Evolutionary conservation across 1,140 invertebrate genomes (phyloP).

Genomic region (Leptonema lineaticorne): DNA sequence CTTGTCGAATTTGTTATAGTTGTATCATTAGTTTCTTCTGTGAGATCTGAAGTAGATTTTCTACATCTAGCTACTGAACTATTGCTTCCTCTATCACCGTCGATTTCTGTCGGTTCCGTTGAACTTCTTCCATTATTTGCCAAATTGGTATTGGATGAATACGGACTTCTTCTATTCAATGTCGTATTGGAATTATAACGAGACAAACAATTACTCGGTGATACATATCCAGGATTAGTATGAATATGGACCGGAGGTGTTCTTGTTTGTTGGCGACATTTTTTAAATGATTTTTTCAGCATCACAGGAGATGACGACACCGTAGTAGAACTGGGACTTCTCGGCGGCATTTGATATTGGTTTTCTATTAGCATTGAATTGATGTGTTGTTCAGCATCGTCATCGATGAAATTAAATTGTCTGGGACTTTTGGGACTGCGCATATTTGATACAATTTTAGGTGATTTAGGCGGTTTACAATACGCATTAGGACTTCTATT

Average conservation of each 20-base stretch:
- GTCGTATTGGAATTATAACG: constrained; percentile 52
- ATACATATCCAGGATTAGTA: constrained; percentile 56
- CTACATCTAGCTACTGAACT: constrained; percentile 56
- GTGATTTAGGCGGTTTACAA: constrained; percentile 49
- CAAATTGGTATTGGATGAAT: constrained; percentile 52
- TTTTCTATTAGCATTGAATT: constrained; percentile 45
- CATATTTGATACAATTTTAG: constrained; percentile 48
- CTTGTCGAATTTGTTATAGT: constrained; percentile 63
- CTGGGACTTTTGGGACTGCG: constrained; percentile 52
- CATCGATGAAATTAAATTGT: constrained; percentile 53
- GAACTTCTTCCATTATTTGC: constrained; percentile 45
- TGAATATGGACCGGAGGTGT: constrained; percentile 56
- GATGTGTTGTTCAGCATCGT: constrained; percentile 45
- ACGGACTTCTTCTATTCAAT: constrained; percentile 52
- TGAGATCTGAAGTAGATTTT: constrained; percentile 73
- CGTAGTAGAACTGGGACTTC: constrained; percentile 16
- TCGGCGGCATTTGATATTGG: constrained; percentile 45
- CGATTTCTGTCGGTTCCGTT: constrained; percentile 45
- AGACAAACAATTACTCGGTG: constrained; percentile 52
- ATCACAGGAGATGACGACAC: constrained; percentile 12
- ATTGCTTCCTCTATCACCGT: constrained; percentile 47
- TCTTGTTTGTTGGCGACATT: constrained; percentile 39
- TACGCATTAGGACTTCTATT: constrained; percentile 19
- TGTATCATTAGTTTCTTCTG: constrained; percentile 63
- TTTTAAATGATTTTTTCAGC: constrained; percentile 13